Evolutionary conservation across 2,797 vertebrate species (phyloP).

Genomic region (Gallirallus australis): DNA sequence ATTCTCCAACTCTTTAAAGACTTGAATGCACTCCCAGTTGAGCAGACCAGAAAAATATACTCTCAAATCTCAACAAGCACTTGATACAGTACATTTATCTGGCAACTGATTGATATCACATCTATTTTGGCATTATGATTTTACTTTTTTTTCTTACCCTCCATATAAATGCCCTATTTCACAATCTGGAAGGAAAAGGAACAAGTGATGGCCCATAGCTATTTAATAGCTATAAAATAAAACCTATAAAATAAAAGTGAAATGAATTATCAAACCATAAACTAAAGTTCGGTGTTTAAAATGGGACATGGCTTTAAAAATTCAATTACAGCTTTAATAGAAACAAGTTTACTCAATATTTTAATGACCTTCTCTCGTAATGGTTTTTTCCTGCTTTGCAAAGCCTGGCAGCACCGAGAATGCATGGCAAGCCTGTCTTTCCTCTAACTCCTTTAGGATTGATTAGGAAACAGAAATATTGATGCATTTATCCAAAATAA

Average conservation of each 20-base stretch:
- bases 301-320: constrained; percentile 16
- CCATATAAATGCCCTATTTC: constrained; percentile 52
- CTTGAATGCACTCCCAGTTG: background rate
- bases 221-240: constrained; percentile 69
- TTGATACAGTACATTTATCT: constrained; percentile 66
- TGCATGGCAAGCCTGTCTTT: background rate
- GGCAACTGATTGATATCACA: constrained; percentile 43
- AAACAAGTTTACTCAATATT: constrained; percentile 63
- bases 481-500: constrained; percentile 66
- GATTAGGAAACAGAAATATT: constrained; percentile 63
- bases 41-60: constrained; percentile 35
- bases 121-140: constrained; percentile 44
- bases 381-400: constrained; percentile 10
- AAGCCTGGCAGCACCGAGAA: background rate
- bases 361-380: constrained; percentile 35
- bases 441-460: constrained; percentile 63
- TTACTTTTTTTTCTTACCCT: constrained; percentile 27
- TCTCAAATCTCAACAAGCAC: constrained; percentile 35
- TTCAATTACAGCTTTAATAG: constrained; percentile 59
- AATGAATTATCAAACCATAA: constrained; percentile 70
- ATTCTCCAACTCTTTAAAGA: background rate
- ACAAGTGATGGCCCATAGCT: constrained; percentile 55
- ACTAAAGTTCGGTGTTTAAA: constrained; percentile 61
- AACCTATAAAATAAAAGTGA: constrained; percentile 65
- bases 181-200: constrained; percentile 45